These are phyloP conservation scores for Poliocrania exsul DNA, from an alignment of 2,797 vertebrate species.

Conservation along the genomic window DNA sequence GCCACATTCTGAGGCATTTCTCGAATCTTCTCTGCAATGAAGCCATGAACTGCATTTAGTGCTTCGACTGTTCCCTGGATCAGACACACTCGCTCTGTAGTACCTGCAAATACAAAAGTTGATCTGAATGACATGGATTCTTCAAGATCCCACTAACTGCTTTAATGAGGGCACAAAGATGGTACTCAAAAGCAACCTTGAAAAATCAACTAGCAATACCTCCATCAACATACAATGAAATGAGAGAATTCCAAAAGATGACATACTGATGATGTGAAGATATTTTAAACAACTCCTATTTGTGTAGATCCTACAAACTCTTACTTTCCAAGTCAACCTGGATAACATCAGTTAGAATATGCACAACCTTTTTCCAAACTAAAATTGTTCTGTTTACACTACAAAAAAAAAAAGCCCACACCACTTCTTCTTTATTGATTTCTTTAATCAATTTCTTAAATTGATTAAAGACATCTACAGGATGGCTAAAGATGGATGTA, in stretches of 20 bases:
- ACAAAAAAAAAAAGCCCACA: background rate
- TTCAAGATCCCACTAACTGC: background rate
- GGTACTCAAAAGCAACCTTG: background rate
- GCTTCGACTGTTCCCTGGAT: constrained; percentile 99
- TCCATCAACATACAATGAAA: background rate
- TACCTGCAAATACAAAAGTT: constrained; percentile 81
- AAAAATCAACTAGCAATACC: background rate
- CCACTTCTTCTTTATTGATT: background rate
- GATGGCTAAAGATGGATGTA: background rate
- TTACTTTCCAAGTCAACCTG: background rate
- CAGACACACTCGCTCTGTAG: constrained; percentile 97
- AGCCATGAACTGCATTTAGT: constrained; percentile 98
- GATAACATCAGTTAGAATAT: background rate
- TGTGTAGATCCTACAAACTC: background rate
- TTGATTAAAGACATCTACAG: background rate
- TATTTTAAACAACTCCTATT: background rate
- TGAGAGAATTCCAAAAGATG: background rate
- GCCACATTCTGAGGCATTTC: constrained; percentile 99
- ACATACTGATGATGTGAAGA: background rate
- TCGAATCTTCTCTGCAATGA: constrained; percentile 98
- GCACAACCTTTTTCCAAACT: background rate
- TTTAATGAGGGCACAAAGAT: background rate
- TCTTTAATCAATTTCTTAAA: too few species aligned
- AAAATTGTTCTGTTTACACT: background rate
- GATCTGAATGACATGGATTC: background rate